phyloP scores from a whole-genome alignment of 1,140 invertebrate genomes.

The Brevipalpus yothersi region DNA sequence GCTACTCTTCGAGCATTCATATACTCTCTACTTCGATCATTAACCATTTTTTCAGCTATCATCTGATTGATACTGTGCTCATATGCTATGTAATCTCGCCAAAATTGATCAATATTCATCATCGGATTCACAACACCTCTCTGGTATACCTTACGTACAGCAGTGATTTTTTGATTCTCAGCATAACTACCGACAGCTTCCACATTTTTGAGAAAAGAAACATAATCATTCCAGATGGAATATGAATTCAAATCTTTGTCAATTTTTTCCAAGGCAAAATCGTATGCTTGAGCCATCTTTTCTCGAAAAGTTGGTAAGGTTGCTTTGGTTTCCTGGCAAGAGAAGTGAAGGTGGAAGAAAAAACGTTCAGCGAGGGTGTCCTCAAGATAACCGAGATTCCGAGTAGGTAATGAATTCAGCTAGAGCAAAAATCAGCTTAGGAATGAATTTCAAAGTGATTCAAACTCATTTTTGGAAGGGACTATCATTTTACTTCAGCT shows the following conservation, averaged over 20 bases:
- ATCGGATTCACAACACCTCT: conserved; percentile 66
- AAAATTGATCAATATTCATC: conserved; percentile 84
- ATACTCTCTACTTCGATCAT: conserved; percentile 73
- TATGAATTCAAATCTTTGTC: conserved; percentile 92
- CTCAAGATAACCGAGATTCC: no score
- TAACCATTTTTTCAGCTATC: conserved; percentile 80
- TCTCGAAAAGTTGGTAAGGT: conserved; percentile 70
- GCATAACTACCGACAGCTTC: conserved; percentile 95
- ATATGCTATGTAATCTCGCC: conserved; percentile 87
- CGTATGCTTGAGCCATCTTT: conserved; percentile 98
- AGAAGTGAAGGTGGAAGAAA: no score
- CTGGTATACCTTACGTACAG: conserved; percentile 62
- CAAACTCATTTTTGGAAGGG: no score
- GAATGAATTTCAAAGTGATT: no score
- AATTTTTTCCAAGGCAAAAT: conserved; percentile 96
- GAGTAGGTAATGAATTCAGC: no score
- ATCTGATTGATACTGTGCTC: conserved; percentile 70
- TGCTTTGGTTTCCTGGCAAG: conserved; percentile 53
- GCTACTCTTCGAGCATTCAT: conserved; percentile 92
- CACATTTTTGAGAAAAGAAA: conserved; percentile 85
- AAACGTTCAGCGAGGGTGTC: no score
- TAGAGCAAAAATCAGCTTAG: no score
- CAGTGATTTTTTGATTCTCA: conserved; percentile 96
- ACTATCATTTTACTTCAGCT: no score
- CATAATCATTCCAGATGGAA: conserved; percentile 91